Base-by-base conservation (phyloP, 2,797 vertebrate genomes). In the Mus spretus region DNA sequence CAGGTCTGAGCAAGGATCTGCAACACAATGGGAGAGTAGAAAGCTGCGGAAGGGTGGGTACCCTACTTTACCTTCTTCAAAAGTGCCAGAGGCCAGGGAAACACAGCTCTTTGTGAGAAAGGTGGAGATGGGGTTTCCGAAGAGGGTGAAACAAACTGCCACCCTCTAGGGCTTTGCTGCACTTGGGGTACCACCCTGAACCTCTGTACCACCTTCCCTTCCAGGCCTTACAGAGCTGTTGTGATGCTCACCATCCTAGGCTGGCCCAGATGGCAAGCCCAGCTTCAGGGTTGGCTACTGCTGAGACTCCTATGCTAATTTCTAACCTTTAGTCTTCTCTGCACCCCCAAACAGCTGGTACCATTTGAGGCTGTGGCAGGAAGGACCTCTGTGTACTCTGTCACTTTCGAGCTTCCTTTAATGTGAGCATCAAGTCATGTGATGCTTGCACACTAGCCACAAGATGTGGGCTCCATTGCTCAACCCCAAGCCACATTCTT, bases 161-260 rank as follows among this genome's bases (percentile, higher is more conserved):
- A n/a, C 11, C 17, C 12, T 7, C 47, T 2, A n/a, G 47, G 44
- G 77, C 3, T 8, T 10, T 22, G 26, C 44, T 31, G 9, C 53
- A 47, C n/a, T 37, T 40, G 61, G 61, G 47, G 34, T 1, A 6
- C 6, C 34, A 37, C 61, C 28, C 26, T 24, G 47, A 67, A 31
- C 55, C 28, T 85, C 34, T 13, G 0, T 26, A 26, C 24, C 74
- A 65, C 0, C 17, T 57, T 13, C 20, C 4, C 19, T 85, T 20
- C 14, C 40, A 55, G 89, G 61, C 47, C 57, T 65, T 19, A 15
- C 40, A 44, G 44, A 40, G 20, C 22, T n/a, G 10, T 14, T 11
- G 34, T 1, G 31, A 94, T 20, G 57, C 44, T 6, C 34, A 61
- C 5, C 8, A 1, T 1, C 59, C 7, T 0, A 0, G 4, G 53